These are phyloP conservation scores for Brachyhypopomus gauderio DNA, from an alignment of 2,113 vertebrate genomes.

Conservation along the genomic window DNA sequence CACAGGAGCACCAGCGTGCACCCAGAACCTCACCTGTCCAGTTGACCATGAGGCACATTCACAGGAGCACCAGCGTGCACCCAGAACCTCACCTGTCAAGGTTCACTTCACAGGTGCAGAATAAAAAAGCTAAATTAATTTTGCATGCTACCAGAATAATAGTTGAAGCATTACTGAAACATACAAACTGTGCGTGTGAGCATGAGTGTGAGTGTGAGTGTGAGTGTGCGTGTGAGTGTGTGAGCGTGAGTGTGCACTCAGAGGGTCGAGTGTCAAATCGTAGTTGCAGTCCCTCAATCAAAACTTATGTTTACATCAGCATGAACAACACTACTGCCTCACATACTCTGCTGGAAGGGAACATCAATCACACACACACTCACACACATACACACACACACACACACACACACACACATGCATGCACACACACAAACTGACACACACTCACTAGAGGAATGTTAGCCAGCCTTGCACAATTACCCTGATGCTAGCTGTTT, in stretches of 20 bases:
- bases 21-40: no score
- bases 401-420: constrained; percentile 36
- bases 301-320: constrained; percentile 62
- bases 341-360: constrained; percentile 52
- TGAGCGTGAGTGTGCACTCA: constrained; percentile 28
- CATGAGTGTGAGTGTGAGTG: constrained; percentile 12
- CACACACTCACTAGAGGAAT: constrained; percentile 9
- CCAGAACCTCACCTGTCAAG: no score
- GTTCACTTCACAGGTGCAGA: no score
- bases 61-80: no score
- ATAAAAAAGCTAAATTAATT: no score
- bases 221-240: constrained; percentile 41
- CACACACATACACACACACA: constrained; percentile 41
- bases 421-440: constrained; percentile 42
- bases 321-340: constrained; percentile 64
- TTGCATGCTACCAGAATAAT: no score
- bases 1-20: no score
- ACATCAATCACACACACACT: constrained; percentile 49
- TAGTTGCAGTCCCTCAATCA: constrained; percentile 66
- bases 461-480: neutral
- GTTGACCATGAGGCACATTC: no score
- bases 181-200: neutral
- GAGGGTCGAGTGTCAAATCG: constrained; percentile 56
- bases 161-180: no score
- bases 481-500: constrained; percentile 10